Percentiles rank a stretch among this genome's conserved stretches.
Conservation (phyloP, 2,888 invertebrate species). For the Augochlorella aurata region DNA sequence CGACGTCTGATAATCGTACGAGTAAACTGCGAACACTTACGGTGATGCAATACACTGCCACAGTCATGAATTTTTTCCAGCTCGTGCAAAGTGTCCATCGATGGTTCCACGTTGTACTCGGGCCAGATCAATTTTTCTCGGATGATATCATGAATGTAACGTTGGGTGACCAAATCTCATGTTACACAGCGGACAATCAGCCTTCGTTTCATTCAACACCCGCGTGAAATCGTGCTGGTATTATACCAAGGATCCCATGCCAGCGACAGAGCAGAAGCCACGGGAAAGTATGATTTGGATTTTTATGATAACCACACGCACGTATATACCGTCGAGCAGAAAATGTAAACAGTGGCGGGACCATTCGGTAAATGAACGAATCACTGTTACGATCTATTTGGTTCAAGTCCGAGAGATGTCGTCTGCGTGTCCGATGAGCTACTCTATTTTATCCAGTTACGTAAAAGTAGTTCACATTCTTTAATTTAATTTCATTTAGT, state of each 20-base stretch:
- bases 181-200: neutral
- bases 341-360: slow-evolving; percentile 25
- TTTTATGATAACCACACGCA: slow-evolving; percentile 4
- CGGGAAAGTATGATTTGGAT: slow-evolving; percentile 41
- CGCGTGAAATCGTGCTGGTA: slow-evolving; percentile 4
- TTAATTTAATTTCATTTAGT: too few species aligned
- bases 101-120: slow-evolving; percentile 25
- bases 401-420: slow-evolving; percentile 13
- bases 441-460: neutral
- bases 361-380: slow-evolving; percentile 6
- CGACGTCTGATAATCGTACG: neutral
- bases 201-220: slow-evolving; percentile 21
- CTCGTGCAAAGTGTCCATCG: slow-evolving; percentile 20
- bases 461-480: neutral
- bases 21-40: slow-evolving; percentile 43
- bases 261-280: slow-evolving; percentile 11
- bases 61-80: slow-evolving; percentile 30
- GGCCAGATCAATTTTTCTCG: neutral
- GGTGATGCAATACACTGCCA: slow-evolving; percentile 51
- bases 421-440: neutral
- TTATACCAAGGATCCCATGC: neutral
- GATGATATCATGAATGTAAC: neutral
- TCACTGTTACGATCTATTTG: neutral
- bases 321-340: slow-evolving; percentile 22
- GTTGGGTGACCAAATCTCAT: neutral